These are phyloP conservation scores for Plestiodon gilberti DNA, from an alignment of 2,113 vertebrate species.

Conservation along the genomic window DNA sequence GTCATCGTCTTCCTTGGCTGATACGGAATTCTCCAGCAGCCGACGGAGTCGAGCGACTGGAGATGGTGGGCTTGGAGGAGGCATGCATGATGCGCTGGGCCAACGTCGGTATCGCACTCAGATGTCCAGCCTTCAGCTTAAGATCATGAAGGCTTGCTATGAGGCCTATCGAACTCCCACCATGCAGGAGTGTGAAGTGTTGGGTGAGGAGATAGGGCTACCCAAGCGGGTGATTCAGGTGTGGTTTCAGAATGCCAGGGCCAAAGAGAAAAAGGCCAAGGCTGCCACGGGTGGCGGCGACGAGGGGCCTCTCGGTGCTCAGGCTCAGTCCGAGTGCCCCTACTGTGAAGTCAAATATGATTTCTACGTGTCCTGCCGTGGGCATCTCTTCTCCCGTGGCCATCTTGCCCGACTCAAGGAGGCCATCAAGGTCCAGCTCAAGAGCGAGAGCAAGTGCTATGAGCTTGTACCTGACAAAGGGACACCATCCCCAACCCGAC, in stretches of 20 bases:
- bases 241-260: constrained; percentile 94
- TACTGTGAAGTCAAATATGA: constrained; percentile 87
- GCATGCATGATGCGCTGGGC: constrained; percentile 72
- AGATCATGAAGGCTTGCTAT: constrained; percentile 90
- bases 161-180: constrained; percentile 92
- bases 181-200: constrained; percentile 87
- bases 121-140: constrained; percentile 88
- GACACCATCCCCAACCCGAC: constrained; percentile 17
- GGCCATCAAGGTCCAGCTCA: constrained; percentile 72
- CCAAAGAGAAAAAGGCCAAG: constrained; percentile 92
- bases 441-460: constrained; percentile 72
- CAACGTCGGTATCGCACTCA: constrained; percentile 87
- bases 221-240: constrained; percentile 92
- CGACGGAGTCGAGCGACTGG: constrained; percentile 40
- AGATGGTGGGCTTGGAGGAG: constrained; percentile 67
- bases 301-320: constrained; percentile 75
- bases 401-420: constrained; percentile 85
- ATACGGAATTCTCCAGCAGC: constrained; percentile 69
- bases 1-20: constrained; percentile 63
- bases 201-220: constrained; percentile 87
- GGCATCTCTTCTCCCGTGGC: constrained; percentile 88
- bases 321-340: constrained; percentile 83
- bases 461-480: constrained; percentile 54
- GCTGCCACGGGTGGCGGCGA: constrained; percentile 74
- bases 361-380: constrained; percentile 86